Evolutionary conservation across 2,888 invertebrate genomes (phyloP).

Genomic region (Geotrupes spiniger): DNA sequence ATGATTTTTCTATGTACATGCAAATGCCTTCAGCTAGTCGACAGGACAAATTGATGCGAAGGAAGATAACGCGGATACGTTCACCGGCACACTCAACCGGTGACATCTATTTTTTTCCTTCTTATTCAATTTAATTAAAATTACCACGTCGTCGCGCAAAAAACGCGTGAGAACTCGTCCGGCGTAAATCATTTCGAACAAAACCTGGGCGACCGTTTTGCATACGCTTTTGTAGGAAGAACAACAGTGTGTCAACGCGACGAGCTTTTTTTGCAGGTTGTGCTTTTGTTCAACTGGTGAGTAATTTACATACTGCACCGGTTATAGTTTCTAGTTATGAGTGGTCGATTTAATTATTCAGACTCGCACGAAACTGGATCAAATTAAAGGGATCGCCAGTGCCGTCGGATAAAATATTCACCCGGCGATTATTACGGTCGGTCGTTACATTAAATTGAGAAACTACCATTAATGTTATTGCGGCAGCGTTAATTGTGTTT

Average conservation of each 20-base stretch:
- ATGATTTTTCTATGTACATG: no score
- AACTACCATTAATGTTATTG: no score
- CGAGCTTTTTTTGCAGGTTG: conserved; percentile 38
- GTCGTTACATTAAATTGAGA: no score
- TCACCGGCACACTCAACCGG: no score
- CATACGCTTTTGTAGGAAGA: conserved; percentile 33
- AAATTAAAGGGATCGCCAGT: conserved; percentile 18
- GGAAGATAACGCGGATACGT: no score
- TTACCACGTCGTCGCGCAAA: conserved; percentile 2
- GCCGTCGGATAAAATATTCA: conserved; percentile 16
- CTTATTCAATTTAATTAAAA: conserved; percentile 12
- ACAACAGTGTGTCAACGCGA: conserved; percentile 37
- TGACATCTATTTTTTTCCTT: neutral
- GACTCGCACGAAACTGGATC: conserved; percentile 25
- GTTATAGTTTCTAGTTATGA: conserved; percentile 35
- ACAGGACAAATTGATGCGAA: no score
- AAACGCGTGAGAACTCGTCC: conserved; percentile 32
- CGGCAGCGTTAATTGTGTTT: no score
- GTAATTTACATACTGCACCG: conserved; percentile 37
- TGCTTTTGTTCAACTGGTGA: conserved; percentile 31
- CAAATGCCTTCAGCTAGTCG: no score
- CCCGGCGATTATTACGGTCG: neutral
- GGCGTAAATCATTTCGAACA: conserved; percentile 32
- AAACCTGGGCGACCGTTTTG: conserved; percentile 29
- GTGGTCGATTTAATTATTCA: conserved; percentile 25